Conservation (phyloP, 64 coral and sea anemone species). For the Exaiptasia diaphana region DNA sequence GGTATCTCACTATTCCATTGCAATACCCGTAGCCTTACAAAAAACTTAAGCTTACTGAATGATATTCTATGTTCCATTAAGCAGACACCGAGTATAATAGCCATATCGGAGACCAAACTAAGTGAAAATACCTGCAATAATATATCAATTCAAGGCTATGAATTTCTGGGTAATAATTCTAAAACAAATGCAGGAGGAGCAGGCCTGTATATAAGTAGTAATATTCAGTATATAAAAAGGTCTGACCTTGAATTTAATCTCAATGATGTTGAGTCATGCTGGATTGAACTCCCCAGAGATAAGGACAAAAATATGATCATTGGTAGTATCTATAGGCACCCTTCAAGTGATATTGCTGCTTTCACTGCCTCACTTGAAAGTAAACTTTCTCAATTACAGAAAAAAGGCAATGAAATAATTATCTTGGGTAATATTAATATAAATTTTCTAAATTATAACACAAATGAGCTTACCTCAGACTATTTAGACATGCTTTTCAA, state of each 20-base stretch:
- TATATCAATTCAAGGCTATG: background rate
- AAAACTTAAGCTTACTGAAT: conserved; percentile 12
- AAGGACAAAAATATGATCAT: background rate
- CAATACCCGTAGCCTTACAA: conserved; percentile 27
- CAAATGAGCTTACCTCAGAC: background rate
- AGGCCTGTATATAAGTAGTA: background rate
- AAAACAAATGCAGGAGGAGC: background rate
- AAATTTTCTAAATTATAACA: conserved; percentile 17
- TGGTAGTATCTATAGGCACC: background rate
- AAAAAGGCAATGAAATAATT: background rate
- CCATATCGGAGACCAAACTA: background rate
- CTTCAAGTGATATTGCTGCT: too few species aligned
- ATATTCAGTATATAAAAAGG: background rate
- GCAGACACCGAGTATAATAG: background rate
- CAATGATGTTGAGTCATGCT: background rate
- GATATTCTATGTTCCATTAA: background rate
- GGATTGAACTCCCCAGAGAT: background rate
- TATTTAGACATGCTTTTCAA: conserved; percentile 35
- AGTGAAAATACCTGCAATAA: background rate
- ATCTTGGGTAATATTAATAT: conserved; percentile 33
- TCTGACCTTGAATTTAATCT: background rate
- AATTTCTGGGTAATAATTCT: background rate
- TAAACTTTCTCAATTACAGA: background rate
- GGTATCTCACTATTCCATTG: conserved; percentile 10
- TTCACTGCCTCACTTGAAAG: background rate